Evolutionary conservation across 1,140 invertebrate species (phyloP).

Genomic region (Drosophila ercepeae): DNA sequence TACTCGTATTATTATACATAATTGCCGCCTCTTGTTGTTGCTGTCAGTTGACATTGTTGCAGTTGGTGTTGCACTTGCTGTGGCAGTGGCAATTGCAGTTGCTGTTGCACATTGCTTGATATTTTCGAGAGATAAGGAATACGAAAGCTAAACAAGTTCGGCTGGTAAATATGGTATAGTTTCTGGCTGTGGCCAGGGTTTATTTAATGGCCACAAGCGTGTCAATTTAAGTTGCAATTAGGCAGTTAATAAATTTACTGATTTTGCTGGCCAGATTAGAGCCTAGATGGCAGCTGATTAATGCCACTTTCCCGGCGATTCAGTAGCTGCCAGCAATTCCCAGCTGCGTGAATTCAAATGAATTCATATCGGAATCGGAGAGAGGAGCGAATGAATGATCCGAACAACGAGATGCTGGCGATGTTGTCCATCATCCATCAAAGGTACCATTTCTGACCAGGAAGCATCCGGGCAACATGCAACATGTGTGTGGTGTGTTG

Average conservation of each 20-base stretch:
- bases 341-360: conserved; percentile 50
- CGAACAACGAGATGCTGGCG: conserved; percentile 20
- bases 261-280: conserved; percentile 27
- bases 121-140: conserved; percentile 46
- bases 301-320: conserved; percentile 35
- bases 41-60: conserved; percentile 29
- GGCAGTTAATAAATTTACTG: conserved; percentile 63
- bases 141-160: conserved; percentile 27
- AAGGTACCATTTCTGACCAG: conserved; percentile 45
- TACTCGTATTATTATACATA: conserved; percentile 69
- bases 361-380: conserved; percentile 47
- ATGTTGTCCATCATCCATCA: conserved; percentile 79
- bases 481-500: conserved; percentile 72
- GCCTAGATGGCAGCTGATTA: conserved; percentile 40
- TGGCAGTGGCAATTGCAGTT: conserved; percentile 47
- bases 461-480: conserved; percentile 25
- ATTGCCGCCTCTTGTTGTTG: conserved; percentile 63
- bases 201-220: conserved; percentile 65
- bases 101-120: conserved; percentile 20
- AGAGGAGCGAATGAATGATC: conserved; percentile 22
- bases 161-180: conserved; percentile 27
- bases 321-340: conserved; percentile 28
- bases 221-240: conserved; percentile 67
- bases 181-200: conserved; percentile 37
- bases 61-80: conserved; percentile 58